Percentiles rank a stretch among this genome's conserved stretches.
These are phyloP conservation scores for Holocentrus rufus DNA, from an alignment of 2,797 vertebrate genomes.

Conservation along the genomic window DNA sequence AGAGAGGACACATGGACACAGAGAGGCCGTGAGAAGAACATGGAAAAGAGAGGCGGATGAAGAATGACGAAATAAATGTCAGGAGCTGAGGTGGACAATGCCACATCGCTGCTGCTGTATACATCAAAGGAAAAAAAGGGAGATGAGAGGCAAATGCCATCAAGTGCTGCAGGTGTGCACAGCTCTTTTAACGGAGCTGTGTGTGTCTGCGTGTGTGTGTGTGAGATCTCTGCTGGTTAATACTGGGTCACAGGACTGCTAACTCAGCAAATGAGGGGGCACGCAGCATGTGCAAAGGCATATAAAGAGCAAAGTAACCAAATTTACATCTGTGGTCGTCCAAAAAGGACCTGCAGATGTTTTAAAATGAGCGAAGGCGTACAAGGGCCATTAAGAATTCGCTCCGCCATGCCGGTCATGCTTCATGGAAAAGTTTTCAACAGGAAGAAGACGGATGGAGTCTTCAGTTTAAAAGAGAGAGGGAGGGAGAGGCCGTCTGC, in stretches of 20 bases:
- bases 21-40: slow-evolving; percentile 22
- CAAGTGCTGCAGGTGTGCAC: slow-evolving; percentile 52
- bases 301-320: slow-evolving; percentile 51
- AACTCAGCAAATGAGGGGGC: slow-evolving; percentile 67
- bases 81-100: slow-evolving; percentile 34
- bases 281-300: slow-evolving; percentile 55
- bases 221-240: slow-evolving; percentile 21
- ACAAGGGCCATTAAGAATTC: slow-evolving; percentile 39
- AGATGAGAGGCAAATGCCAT: slow-evolving; percentile 60
- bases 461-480: slow-evolving; percentile 22
- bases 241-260: slow-evolving; percentile 59
- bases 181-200: slow-evolving; percentile 27
- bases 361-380: slow-evolving; percentile 31
- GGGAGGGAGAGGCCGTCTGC: slow-evolving; percentile 8
- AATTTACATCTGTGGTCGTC: slow-evolving; percentile 45
- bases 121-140: slow-evolving; percentile 51
- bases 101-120: slow-evolving; percentile 31
- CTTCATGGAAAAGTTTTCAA: slow-evolving; percentile 40
- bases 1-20: slow-evolving; percentile 27
- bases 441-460: slow-evolving; percentile 33
- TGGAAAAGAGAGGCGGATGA: neutral
- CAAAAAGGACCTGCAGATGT: slow-evolving; percentile 40
- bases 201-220: slow-evolving; percentile 19
- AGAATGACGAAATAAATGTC: slow-evolving; percentile 39
- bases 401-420: slow-evolving; percentile 48